Evolutionary conservation across 2,888 invertebrate genomes (phyloP), one percentile per base, ranked within the genome.

Genomic region (Seira ritae): DNA sequence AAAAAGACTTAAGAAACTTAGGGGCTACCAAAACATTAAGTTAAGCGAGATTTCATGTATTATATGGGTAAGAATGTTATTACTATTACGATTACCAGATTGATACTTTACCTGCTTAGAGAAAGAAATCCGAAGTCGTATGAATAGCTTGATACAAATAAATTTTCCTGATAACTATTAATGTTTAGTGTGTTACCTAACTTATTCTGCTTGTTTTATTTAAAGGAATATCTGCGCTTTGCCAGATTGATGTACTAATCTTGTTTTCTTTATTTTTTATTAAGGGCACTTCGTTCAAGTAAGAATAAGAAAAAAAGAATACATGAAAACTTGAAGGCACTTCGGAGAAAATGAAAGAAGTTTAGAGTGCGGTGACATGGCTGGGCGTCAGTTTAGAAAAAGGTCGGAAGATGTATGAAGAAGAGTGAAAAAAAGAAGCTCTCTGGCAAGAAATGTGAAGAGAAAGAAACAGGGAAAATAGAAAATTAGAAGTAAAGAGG

Each of bases 261-360:
- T 71, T 80, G 70, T 84, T 86, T 71, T 86, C 79, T 86, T 86
- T 86, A 86, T 86, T 86, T 86, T 84, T 84, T 84, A 84, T 84
- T 37, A 86, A 86, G 84, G 86, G 80, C 72, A 50, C 86, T 84
- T 60, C 84, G 81, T 68, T 84, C 73, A 86, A 84, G 86, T 86
- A 87, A 87, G 84, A 85, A 85, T 81, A 80, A 50, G 80, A 80
- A 80, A 80, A 42, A 42, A 80, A 80, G 80, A 80, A 80, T 80
- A 74, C 62, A 50, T 80, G 80, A 73, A 73, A 79, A 74, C 79
- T 68, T 60, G 67, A 12, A n/a, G n/a, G n/a, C n/a, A n/a, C n/a
- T n/a, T n/a, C n/a, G n/a, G n/a, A n/a, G n/a, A 74, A 69, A 74
- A 80, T 80, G 73, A 74, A 80, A 74, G 19, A 69, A 50, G 55